A percentile compares a stretch with the other conserved stretches of the same genome.
These are phyloP conservation scores for Tubulanus polymorphus DNA, from an alignment of 2,888 invertebrate species.

Conservation along the genomic window DNA sequence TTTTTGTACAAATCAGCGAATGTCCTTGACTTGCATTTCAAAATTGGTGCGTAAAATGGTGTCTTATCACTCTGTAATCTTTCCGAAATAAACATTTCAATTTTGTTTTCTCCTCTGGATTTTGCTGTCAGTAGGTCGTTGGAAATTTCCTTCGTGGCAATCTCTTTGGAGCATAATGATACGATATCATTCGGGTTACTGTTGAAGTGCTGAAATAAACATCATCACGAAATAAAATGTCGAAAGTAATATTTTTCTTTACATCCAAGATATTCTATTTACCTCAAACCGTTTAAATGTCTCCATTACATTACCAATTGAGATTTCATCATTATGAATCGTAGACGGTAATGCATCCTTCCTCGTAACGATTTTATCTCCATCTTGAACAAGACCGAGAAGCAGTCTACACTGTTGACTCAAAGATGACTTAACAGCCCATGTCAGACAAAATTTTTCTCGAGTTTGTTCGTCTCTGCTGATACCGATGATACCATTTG, in stretches of 20 bases:
- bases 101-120: background rate
- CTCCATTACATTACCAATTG: background rate
- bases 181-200: background rate
- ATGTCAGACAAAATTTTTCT: background rate
- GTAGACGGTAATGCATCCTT: background rate
- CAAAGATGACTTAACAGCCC: background rate
- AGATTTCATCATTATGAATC: background rate
- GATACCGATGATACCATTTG: background rate
- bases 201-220: too few relatives aligned
- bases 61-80: background rate
- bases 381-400: too few relatives aligned
- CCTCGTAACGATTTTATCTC: too few relatives aligned
- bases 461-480: background rate
- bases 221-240: too few relatives aligned
- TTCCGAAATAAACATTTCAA: background rate
- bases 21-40: background rate
- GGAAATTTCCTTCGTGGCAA: background rate
- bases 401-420: too few relatives aligned
- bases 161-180: background rate
- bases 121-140: background rate
- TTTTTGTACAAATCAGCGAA: background rate
- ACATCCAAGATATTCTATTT: too few relatives aligned
- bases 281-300: background rate
- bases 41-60: background rate
- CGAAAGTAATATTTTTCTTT: too few relatives aligned